Evolutionary conservation across 2,888 invertebrate species (phyloP).

Genomic region (Iselma pallidipennis): DNA sequence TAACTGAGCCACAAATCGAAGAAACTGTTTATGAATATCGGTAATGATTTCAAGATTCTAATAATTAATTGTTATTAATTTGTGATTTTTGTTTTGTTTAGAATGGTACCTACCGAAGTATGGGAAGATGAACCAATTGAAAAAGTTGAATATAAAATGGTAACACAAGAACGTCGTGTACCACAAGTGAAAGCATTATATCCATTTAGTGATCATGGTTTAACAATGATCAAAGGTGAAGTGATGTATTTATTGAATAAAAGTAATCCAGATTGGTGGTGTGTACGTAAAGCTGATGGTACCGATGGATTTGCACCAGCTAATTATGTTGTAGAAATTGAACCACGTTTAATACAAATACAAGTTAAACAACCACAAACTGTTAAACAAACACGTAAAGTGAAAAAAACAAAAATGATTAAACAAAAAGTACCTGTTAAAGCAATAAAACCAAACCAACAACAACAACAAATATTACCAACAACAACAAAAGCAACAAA

Average conservation of each 20-base stretch:
- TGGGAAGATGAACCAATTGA: slow-evolving; percentile 93
- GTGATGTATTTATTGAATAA: slow-evolving; percentile 89
- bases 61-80: slow-evolving; percentile 14
- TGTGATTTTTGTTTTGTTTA: slow-evolving; percentile 20
- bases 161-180: slow-evolving; percentile 82
- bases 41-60: slow-evolving; percentile 26
- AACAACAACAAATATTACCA: no score
- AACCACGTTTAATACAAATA: slow-evolving; percentile 83
- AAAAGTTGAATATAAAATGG: slow-evolving; percentile 80
- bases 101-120: slow-evolving; percentile 84
- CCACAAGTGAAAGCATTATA: slow-evolving; percentile 88
- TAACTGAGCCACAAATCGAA: slow-evolving; percentile 61
- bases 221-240: slow-evolving; percentile 90
- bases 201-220: slow-evolving; percentile 90
- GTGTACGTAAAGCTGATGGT: slow-evolving; percentile 89
- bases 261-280: slow-evolving; percentile 99
- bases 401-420: slow-evolving; percentile 88
- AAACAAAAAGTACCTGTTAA: slow-evolving; percentile 83
- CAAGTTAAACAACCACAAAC: slow-evolving; percentile 84
- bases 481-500: slow-evolving; percentile 37
- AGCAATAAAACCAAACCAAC: slow-evolving; percentile 56
- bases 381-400: slow-evolving; percentile 79
- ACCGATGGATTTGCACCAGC: slow-evolving; percentile 97
- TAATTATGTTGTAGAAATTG: slow-evolving; percentile 92
- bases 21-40: slow-evolving; percentile 62